These are phyloP conservation scores for Microtus ochrogaster DNA, from an alignment of 2,113 vertebrate genomes.

Conservation along the genomic window DNA sequence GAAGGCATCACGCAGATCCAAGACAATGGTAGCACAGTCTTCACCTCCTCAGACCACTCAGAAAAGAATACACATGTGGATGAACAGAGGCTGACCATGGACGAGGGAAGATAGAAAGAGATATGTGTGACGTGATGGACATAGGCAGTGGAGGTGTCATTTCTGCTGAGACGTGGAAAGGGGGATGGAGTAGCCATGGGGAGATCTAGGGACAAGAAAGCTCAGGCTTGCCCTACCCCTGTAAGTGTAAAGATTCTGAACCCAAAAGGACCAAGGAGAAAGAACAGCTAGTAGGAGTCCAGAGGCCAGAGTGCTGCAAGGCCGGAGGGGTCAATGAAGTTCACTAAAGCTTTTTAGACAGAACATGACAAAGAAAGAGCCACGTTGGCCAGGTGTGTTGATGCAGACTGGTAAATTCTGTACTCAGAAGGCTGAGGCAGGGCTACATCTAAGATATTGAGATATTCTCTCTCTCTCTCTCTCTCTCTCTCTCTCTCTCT, in stretches of 20 bases:
- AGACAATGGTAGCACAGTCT: background rate
- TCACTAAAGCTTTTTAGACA: background rate
- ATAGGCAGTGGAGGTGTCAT: background rate
- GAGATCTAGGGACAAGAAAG: background rate
- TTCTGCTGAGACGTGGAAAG: slow-evolving; percentile 13
- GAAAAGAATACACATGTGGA: background rate
- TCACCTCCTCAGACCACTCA: background rate
- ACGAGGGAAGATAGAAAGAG: background rate
- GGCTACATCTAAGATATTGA: background rate
- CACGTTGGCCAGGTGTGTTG: background rate
- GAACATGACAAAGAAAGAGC: background rate
- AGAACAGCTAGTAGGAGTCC: background rate
- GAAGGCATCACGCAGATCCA: background rate
- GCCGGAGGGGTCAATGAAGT: background rate
- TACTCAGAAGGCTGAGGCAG: background rate
- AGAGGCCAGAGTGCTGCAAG: background rate
- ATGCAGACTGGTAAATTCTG: background rate
- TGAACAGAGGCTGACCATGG: background rate
- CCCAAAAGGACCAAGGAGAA: background rate
- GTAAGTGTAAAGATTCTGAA: background rate
- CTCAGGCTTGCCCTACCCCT: background rate
- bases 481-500: background rate
- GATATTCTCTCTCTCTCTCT: background rate
- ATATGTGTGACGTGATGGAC: background rate
- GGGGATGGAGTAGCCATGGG: background rate